Base-by-base conservation (phyloP, 2,113 vertebrate genomes). In the Scortum barcoo region DNA sequence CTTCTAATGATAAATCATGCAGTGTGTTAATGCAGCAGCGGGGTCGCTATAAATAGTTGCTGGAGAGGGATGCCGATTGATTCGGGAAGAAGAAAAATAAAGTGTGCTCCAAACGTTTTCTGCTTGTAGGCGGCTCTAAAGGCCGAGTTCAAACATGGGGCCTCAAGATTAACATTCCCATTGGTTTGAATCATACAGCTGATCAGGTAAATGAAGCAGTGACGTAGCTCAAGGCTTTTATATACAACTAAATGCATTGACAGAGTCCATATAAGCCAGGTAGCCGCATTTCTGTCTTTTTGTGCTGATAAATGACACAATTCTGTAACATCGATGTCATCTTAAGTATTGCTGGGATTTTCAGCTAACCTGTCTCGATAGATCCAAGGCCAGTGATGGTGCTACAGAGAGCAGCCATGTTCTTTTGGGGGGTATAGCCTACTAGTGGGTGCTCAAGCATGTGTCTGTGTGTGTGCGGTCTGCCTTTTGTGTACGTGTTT, bases 1-100 rank as follows among this genome's bases (percentile, higher is more conserved):
- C 58, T 86, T 83, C 86, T 92, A 88, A 90, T 91, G 90, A 91
- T 93, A 91, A 94, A 93, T 92, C 88, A 91, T 93, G 89, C 90
- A 88, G 88, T 77, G 86, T 86, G 83, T 89, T 89, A 90, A 93
- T 88, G 91, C 87, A 89, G 89, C 84, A 85, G 83, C 42, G 36
- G 75, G 58, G 76, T 44, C 44, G 78, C 90, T 93, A 91, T 94
- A 91, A 93, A 93, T 93, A 94, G 89, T 80, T 44, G 78, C 63
- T 57, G 76, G 76, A 86, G 68, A 85, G 78, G 44, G 82, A 79
- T 75, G 82, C 54, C n/a, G 56, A 86, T 90, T 87, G 86, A 91
- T 89, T 87, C 81, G n/a, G 78, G 24, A 71, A 54, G 24, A 71
- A 54, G 54, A 72, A 53, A 66, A 80, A 86, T 60, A 81, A 44